A percentile compares a stretch with the other conserved stretches of the same genome.
These are phyloP conservation scores for Sebastes flavidus DNA, from an alignment of 2,797 vertebrate genomes.

Conservation along the genomic window DNA sequence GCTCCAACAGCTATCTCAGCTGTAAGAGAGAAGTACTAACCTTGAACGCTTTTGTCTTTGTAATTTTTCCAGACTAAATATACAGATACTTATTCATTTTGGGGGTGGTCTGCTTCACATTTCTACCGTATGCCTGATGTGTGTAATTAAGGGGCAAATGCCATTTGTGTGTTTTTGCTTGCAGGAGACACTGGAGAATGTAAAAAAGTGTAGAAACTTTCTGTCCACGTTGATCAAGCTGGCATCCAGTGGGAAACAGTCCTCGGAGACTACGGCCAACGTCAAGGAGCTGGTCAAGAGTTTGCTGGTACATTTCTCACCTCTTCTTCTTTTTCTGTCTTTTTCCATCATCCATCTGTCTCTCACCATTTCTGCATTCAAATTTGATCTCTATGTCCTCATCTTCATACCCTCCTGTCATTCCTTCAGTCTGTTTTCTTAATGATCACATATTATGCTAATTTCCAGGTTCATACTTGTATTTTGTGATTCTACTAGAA, in stretches of 20 bases:
- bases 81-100: background rate
- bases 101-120: background rate
- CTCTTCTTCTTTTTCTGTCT: background rate
- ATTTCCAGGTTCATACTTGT: fast-evolving
- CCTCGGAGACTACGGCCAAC: slow-evolving; percentile 89
- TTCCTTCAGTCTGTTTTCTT: background rate
- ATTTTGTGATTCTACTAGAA: no score
- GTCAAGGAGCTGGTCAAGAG: slow-evolving; percentile 93
- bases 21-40: slow-evolving; percentile 70
- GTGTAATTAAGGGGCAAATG: background rate
- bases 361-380: background rate
- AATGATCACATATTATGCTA: no score
- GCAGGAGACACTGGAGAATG: slow-evolving; percentile 94
- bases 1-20: slow-evolving; percentile 85
- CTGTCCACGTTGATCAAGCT: slow-evolving; percentile 93
- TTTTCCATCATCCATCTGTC: background rate
- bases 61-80: background rate
- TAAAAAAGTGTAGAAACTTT: slow-evolving; percentile 96
- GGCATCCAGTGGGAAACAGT: slow-evolving; percentile 92
- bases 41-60: slow-evolving; percentile 1
- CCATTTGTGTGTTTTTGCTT: background rate
- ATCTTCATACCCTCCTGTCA: background rate
- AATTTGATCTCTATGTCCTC: background rate
- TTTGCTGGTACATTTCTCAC: slow-evolving; percentile 82
- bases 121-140: background rate